Evolutionary conservation across 2,888 invertebrate species (phyloP), one percentile per base, ranked within the genome.

Genomic region (Ornithoptera priamus): DNA sequence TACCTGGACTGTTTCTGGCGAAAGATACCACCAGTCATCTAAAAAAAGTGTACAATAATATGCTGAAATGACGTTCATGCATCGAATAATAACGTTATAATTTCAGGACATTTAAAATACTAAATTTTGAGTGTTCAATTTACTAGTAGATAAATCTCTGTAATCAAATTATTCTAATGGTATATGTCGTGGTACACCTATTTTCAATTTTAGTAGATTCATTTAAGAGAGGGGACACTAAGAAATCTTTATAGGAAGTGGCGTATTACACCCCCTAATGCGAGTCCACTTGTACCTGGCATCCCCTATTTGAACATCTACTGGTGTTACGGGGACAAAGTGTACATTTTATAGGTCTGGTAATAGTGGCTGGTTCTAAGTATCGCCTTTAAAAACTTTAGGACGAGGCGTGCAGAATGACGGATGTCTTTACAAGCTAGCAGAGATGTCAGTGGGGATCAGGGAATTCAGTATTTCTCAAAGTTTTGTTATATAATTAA

Each of bases 351-450:
- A 63, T 57, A 68, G 82, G 68, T 85, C 82, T 77, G 2, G 5
- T 30, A 72, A 74, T 62, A 69, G 2, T 85, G 81, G 87, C 68
- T 68, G 67, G 70, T 70, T 78, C 75, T 83, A 81, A 85, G 82
- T 82, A 81, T 81, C 81, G 79, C 74, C 77, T 73, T 79, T 77
- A 77, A 81, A 81, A 81, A 82, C 76, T 74, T 75, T 77, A 20
- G 91, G 90, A 88, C 75, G 76, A 74, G 71, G 78, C 80, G 87
- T 83, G 87, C 81, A 75, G 90, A 88, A 90, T 91, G 92, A 92
- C 87, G 86, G 87, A 92, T 91, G 88, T 85, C 88, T 91, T 90
- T 90, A 92, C 92, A 89, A 89, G 89, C 84, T 81, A 81, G 82
- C 81, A 74, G 77, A 84, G 84, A 82, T 91, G 91, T 91, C 88